Conservation (phyloP, 2,888 invertebrate genomes). For the Heliconius aoede region DNA sequence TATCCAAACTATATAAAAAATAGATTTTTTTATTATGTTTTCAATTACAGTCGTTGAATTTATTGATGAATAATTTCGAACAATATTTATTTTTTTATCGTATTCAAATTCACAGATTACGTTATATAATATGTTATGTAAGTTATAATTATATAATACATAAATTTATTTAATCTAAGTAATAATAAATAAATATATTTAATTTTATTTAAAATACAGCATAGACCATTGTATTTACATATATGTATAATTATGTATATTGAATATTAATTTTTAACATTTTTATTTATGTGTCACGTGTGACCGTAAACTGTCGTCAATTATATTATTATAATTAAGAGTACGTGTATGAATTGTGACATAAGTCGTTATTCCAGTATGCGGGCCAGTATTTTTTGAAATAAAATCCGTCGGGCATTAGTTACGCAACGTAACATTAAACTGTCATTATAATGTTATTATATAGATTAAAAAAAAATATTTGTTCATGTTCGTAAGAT, state of each 20-base stretch:
- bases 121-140: neutral
- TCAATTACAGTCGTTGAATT: neutral
- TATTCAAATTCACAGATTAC: slow-evolving; percentile 2
- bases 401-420: slow-evolving; percentile 47
- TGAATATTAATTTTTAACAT: neutral
- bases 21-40: neutral
- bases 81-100: neutral
- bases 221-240: slow-evolving; percentile 22
- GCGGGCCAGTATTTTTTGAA: slow-evolving; percentile 60
- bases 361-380: slow-evolving; percentile 42
- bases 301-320: slow-evolving; percentile 43
- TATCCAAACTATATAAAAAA: neutral
- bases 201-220: slow-evolving; percentile 26
- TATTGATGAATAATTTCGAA: neutral
- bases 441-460: slow-evolving; percentile 34
- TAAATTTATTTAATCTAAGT: slow-evolving; percentile 12
- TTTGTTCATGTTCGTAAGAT: slow-evolving; percentile 41
- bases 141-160: slow-evolving; percentile 7
- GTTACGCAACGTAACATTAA: slow-evolving; percentile 42
- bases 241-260: slow-evolving; percentile 8
- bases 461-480: slow-evolving; percentile 41
- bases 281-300: slow-evolving; percentile 31
- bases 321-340: slow-evolving; percentile 44
- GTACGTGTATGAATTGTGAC: slow-evolving; percentile 34
- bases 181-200: slow-evolving; percentile 23